A percentile compares a stretch with the other conserved stretches of the same genome.
Evolutionary conservation across 2,113 vertebrate species (phyloP).

Genomic region (Synodontis membranacea): DNA sequence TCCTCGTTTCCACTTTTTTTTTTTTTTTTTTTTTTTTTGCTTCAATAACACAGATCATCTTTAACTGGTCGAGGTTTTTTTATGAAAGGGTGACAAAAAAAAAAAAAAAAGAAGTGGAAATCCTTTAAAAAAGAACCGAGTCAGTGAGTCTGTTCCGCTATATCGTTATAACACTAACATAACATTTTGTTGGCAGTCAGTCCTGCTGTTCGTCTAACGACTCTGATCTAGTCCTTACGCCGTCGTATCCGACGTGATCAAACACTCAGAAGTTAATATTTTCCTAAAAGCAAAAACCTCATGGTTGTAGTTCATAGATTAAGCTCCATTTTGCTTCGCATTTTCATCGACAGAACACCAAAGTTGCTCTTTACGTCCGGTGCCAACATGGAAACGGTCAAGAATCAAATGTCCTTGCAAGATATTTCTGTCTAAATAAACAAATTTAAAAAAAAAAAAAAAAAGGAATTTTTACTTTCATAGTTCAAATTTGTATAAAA

Average conservation of each 20-base stretch:
- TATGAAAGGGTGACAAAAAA: neutral
- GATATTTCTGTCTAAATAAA: neutral
- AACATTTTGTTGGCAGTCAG: neutral
- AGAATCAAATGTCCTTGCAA: neutral
- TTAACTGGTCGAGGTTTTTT: neutral
- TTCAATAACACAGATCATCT: slow-evolving; percentile 8
- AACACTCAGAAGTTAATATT: neutral
- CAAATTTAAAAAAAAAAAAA: neutral
- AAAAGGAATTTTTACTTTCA: neutral
- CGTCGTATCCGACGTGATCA: neutral
- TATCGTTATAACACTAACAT: slow-evolving; percentile 7
- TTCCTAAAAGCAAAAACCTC: neutral
- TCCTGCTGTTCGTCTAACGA: neutral
- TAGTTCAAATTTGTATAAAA: neutral
- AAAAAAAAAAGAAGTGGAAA: neutral
- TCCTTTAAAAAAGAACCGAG: neutral
- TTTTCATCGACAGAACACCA: slow-evolving; percentile 31
- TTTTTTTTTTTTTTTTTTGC: too few species aligned
- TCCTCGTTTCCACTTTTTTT: neutral
- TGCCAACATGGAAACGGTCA: neutral
- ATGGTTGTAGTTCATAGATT: neutral
- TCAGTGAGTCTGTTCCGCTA: too few species aligned
- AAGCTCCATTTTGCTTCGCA: neutral
- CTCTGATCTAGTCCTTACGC: neutral
- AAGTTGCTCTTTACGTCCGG: slow-evolving; percentile 15